A percentile compares a stretch with the other conserved stretches of the same genome.
Evolutionary conservation across 2,113 vertebrate species (phyloP).

Genomic region (Ammodramus savannarum): DNA sequence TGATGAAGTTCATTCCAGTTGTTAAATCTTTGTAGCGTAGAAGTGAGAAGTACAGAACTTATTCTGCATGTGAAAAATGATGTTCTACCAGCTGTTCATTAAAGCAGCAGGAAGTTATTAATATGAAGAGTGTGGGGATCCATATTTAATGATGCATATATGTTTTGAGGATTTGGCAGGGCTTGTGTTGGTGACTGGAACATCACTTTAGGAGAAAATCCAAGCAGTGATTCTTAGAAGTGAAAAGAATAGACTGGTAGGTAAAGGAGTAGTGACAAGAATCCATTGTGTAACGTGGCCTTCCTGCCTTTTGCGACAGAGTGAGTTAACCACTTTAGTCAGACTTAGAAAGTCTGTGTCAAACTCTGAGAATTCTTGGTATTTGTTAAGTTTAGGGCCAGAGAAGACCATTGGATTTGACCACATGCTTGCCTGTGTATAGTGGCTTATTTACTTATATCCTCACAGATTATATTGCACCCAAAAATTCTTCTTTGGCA

Average conservation of each 20-base stretch:
- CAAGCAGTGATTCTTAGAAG: background rate
- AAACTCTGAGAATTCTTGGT: background rate
- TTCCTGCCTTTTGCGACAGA: background rate
- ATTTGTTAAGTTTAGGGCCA: background rate
- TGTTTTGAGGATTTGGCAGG: background rate
- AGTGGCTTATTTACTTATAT: background rate
- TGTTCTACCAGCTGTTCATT: background rate
- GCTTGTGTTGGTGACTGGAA: background rate
- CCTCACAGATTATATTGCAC: background rate
- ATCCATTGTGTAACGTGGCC: background rate
- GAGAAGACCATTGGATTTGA: background rate
- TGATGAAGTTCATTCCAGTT: background rate
- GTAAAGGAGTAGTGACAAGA: background rate
- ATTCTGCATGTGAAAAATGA: background rate
- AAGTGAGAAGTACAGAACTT: background rate
- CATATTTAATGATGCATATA: background rate
- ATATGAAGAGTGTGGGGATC: background rate
- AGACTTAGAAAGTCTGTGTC: background rate
- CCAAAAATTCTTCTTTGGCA: background rate
- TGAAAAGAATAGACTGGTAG: background rate
- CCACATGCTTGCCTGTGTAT: background rate
- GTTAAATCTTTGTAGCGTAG: background rate
- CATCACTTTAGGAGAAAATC: background rate
- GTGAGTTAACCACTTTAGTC: background rate
- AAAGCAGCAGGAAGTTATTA: background rate